Conservation (phyloP, 2,797 vertebrate genomes). For the Manis javanica region DNA sequence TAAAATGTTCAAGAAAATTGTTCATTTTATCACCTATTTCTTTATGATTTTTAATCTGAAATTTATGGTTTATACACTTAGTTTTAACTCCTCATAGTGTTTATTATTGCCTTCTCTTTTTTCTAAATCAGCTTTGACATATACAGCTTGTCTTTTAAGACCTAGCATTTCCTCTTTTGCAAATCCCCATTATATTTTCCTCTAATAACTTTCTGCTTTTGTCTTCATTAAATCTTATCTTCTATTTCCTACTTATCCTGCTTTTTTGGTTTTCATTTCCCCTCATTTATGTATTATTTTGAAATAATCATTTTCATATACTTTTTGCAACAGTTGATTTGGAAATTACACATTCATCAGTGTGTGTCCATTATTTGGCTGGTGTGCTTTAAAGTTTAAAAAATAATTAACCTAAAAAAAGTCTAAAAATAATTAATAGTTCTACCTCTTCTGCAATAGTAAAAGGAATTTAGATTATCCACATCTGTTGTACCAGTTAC, state of each 20-base stretch:
- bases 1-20: not conserved
- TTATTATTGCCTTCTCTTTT: not conserved
- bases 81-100: not conserved
- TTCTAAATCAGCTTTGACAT: not conserved
- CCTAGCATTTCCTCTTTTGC: not conserved
- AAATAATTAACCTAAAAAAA: not conserved
- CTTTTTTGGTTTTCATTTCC: not conserved
- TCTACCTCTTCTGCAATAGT: not conserved
- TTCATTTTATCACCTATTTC: not conserved
- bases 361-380: not conserved
- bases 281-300: not conserved
- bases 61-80: not conserved
- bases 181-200: not conserved
- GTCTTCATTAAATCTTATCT: not conserved
- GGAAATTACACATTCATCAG: not conserved
- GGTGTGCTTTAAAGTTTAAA: not conserved
- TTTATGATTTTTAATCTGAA: not conserved
- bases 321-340: not conserved
- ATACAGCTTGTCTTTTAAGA: not conserved
- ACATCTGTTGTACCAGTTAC: not conserved
- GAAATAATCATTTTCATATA: not conserved
- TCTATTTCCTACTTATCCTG: not conserved
- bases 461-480: not conserved
- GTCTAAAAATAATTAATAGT: not conserved
- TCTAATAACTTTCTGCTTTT: not conserved